Conservation (phyloP, 2,113 vertebrate genomes). For the Proterorhinus semilunaris region DNA sequence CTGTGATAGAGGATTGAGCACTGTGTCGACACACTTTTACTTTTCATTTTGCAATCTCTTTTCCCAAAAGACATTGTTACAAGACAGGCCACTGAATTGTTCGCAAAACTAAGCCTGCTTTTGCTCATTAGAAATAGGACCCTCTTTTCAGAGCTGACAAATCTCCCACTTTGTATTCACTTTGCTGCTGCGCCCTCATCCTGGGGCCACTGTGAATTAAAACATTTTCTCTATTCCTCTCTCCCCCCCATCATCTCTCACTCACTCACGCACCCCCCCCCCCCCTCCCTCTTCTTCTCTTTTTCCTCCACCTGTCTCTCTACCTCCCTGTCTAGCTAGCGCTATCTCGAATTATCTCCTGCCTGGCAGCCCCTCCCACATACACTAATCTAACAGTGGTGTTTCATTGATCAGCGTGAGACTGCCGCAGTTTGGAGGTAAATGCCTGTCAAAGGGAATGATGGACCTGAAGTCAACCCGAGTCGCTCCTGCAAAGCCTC, state of each 20-base stretch:
- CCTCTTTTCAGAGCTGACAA: slow-evolving; percentile 31
- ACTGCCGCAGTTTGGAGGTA: slow-evolving; percentile 60
- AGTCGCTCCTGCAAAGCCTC: slow-evolving; percentile 61
- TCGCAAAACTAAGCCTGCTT: slow-evolving; percentile 34
- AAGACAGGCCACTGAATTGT: slow-evolving; percentile 35
- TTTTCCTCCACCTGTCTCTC: too few species aligned
- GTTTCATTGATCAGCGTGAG: slow-evolving; percentile 62
- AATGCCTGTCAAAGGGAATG: slow-evolving; percentile 68
- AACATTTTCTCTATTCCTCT: slow-evolving; percentile 11
- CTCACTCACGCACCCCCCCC: too few species aligned
- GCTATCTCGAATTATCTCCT: slow-evolving; percentile 3
- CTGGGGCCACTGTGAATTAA: slow-evolving; percentile 25
- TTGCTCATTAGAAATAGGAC: slow-evolving; percentile 38
- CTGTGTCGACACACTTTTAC: slow-evolving; percentile 42
- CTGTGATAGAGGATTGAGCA: slow-evolving; percentile 28
- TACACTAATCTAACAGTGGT: slow-evolving; percentile 63
- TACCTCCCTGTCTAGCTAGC: slow-evolving; percentile 5
- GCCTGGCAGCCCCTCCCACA: slow-evolving; percentile 35
- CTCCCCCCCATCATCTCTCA: too few species aligned
- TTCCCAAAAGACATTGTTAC: slow-evolving; percentile 35
- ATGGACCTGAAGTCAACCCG: slow-evolving; percentile 65
- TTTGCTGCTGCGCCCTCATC: slow-evolving; percentile 23
- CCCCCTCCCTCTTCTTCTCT: too few species aligned
- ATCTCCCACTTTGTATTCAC: slow-evolving; percentile 31
- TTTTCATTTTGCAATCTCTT: slow-evolving; percentile 46